Base-by-base conservation (phyloP, 2,797 vertebrate genomes). In the Gambelia wislizenii region DNA sequence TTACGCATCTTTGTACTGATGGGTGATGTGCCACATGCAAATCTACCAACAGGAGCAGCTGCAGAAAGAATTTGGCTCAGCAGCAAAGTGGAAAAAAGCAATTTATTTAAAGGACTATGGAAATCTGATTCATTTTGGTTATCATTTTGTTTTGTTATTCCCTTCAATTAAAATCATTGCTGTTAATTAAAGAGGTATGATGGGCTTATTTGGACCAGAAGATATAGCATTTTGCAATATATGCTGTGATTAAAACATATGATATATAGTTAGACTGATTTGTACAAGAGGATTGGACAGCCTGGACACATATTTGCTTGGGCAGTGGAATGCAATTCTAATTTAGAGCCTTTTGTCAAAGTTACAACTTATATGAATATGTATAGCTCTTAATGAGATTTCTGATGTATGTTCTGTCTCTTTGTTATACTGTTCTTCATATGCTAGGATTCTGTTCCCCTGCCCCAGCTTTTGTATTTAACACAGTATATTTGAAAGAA, bases 191-290 rank as follows among this genome's bases (percentile, higher is more conserved):
- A 91, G 64, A 89, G 90, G 87, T 0, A 61, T 3, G 30, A 67
- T 84, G 42, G 0, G 81, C 93, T 94, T 91, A 92, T 95, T 87
- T 92, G 64, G 39, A 92, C 70, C 22, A 56, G 82, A 80, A 90
- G 88, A 84, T 4, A 56, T 2, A 86, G 84, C 6, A 76, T 77
- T 94, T 94, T 92, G 80, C 59, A 87, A 92, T 39, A 80, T 59
- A 47, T 86, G 42, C 42, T 81, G 87, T 87, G 89, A 93, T 91
- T 92, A 94, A 95, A 94, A 87, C 70, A 12, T 84, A 93, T 42
- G 85, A 90, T 81, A 77, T 54, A 42, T 49, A 88, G 49, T 39
- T 86, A 61, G 7, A 75, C 59, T 92, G 84, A 90, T 91, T 90
- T 91, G 59, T 70, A 87, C n/a, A 61, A 27, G 91, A 89, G 3